Base-by-base conservation (phyloP, 2,797 vertebrate genomes). In the Sarcoramphus papa region DNA sequence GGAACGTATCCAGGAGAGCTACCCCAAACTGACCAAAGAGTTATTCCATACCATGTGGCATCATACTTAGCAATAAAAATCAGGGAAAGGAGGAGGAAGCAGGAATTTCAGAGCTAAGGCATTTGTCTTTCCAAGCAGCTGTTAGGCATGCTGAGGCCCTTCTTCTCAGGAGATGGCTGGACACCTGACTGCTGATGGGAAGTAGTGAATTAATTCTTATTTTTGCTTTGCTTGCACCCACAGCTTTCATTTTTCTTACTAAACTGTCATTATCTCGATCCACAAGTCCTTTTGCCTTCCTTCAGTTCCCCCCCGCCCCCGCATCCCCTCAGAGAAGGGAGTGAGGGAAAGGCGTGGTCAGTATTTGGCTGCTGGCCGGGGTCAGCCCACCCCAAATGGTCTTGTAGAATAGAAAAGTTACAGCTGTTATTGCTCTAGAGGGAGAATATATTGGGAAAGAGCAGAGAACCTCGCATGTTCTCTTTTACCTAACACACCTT, bases 401-500 rank as follows among this genome's bases (percentile, higher is more conserved):
- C 23, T 59, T 33, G 18, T 0, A 40, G 43, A 83, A 80, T 3
- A 62, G 21, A 35, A 78, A 70, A 68, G 2, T 27, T 64, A 14
- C 31, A 20, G 9, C 12, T 81, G 11, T 43, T 75, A 13, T 21
- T 51, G 27, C 18, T 45, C 41, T 56, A 87, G 25, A 81, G 21
- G 20, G 15, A 86, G 9, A 89, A 89, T 20, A 45, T 10, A 12
- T 1, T 67, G 13, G 20, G 7, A 8, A 84, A 91, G 70, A 64
- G 2, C 51, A 84, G 65, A 18, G 9, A 40, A 57, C 10, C 9
- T 48, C 43, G 14, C 22, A 75, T 0, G 0, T 53, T 53, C 5
- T 65, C 22, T 88, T 76, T 85, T 60, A 28, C 4, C 3, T 35
- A 45, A 48, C 6, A 12, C 3, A 53, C 3, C 2, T 68, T 33